Base-by-base conservation (phyloP, 1,140 invertebrate species). In the Drosophila dunni region DNA sequence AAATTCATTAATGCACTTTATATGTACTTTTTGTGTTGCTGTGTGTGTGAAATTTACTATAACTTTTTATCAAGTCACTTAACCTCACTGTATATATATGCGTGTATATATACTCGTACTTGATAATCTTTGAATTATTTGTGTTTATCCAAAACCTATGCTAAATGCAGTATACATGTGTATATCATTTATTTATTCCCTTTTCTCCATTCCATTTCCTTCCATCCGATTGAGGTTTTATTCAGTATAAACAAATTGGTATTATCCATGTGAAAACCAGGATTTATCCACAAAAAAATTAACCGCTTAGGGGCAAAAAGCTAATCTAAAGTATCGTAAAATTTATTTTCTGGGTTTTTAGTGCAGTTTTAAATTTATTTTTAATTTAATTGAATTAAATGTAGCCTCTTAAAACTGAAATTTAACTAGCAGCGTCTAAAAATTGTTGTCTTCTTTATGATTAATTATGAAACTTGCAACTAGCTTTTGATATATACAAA, bases 1-100 rank as follows among this genome's bases (percentile, higher is more conserved):
- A 89, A 89, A 89, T 84, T 89, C 84, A 89, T 89, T 89, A 89
- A 89, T 89, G 84, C 84, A 89, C 84, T 89, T 89, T 89, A 89
- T 89, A 89, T 89, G 84, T 89, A 89, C 84, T 89, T 89, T 84
- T 89, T 89, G 84, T 81, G 84, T 89, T 85, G 81, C 83, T 86
- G 76, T 86, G 78, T 85, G 83, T 86, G 82, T 79, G 78, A 79
- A 75, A 68, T 73, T 84, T 81, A 48, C 84, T 88, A 89, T 84
- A 80, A 78, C 81, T 73, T 60, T 75, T 58, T 57, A 11, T 73
- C 65, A 79, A 69, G 58, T 74, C 42, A 42, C 65, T 62, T 62
- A 56, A 65, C 58, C 2, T 20, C 2, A 20, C 17, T 75, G 67
- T 67, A 84, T 75, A 85, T 66, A 73, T 81, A 71, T 82, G 66